Base-by-base conservation (phyloP, 2,888 invertebrate genomes). In the Orchesella flavescens region DNA sequence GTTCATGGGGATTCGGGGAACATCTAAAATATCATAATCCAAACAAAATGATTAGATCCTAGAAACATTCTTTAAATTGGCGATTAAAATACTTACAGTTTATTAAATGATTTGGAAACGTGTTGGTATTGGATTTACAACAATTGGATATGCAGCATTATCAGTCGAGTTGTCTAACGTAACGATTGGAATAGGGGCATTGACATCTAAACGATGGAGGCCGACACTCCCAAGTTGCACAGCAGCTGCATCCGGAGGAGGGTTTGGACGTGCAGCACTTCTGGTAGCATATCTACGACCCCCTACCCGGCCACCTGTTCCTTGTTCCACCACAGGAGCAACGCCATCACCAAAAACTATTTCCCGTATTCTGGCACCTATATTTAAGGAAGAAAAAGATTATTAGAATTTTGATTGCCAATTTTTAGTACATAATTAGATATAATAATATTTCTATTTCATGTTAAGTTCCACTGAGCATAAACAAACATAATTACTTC, bases 341-440 rank as follows among this genome's bases (percentile, higher is more conserved):
- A 17, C 78, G 46, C 19, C 59, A 3, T n/a, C 71, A 12, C 71
- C 78, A n/a, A 46, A 49, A 24, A 46, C 68, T 55, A 66, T 68
- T 19, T 78, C 75, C 23, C 74, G 85, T 59, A 85, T 78, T 69
- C 85, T 78, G 10, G 82, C 83, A 44, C 85, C 85, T 85, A 12
- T 10, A 53, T n/a, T 53, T 5, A 53, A n/a, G n/a, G n/a, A n/a
- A n/a, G n/a, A n/a, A n/a, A n/a, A n/a, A n/a, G n/a, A n/a, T n/a
- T n/a, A n/a, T n/a, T n/a, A n/a, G n/a, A n/a, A n/a, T n/a, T n/a
- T n/a, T n/a, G n/a, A n/a, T n/a, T 46, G 13, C 46, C 9, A 46
- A 10, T 46, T 46, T 46, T n/a, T n/a, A n/a, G n/a, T n/a, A n/a
- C n/a, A n/a, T n/a, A n/a, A n/a, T n/a, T n/a, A n/a, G n/a, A 34